Evolutionary conservation across 2,888 invertebrate species (phyloP).

Genomic region (Chrysina gloriosa): DNA sequence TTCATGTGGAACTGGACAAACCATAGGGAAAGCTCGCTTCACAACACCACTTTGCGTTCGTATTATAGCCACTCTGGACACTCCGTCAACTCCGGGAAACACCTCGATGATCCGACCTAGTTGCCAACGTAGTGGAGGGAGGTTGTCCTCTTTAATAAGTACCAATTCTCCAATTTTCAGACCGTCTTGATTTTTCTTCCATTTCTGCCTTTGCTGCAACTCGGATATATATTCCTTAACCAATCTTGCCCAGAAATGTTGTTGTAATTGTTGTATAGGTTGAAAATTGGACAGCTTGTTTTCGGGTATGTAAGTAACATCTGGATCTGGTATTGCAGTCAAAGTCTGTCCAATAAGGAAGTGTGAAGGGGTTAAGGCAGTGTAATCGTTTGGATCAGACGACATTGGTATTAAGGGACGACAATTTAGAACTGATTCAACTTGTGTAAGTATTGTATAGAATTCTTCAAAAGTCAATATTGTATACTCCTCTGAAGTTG

Average conservation of each 20-base stretch:
- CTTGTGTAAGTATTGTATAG: slow-evolving; percentile 47
- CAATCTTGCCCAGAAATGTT: slow-evolving; percentile 50
- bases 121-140: background rate
- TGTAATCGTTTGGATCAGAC: slow-evolving; percentile 51
- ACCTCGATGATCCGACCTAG: too few relatives aligned
- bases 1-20: too few relatives aligned
- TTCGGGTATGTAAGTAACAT: slow-evolving; percentile 43
- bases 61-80: too few relatives aligned
- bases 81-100: too few relatives aligned
- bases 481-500: too few relatives aligned
- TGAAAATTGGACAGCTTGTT: slow-evolving; percentile 49
- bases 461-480: slow-evolving; percentile 50
- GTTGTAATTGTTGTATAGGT: slow-evolving; percentile 42
- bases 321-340: slow-evolving; percentile 49
- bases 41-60: too few relatives aligned
- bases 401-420: slow-evolving; percentile 50
- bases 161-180: slow-evolving; percentile 53
- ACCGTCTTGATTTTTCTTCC: slow-evolving; percentile 40
- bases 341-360: slow-evolving; percentile 51
- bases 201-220: slow-evolving; percentile 49
- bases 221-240: slow-evolving; percentile 49
- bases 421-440: slow-evolving; percentile 52
- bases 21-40: too few relatives aligned
- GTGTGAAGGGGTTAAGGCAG: too few relatives aligned
- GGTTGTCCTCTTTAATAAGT: slow-evolving; percentile 50